Percentiles rank a stretch among this genome's conserved stretches.
Evolutionary conservation across 2,797 vertebrate genomes (phyloP).

Genomic region (Zenarchopterus dispar): DNA sequence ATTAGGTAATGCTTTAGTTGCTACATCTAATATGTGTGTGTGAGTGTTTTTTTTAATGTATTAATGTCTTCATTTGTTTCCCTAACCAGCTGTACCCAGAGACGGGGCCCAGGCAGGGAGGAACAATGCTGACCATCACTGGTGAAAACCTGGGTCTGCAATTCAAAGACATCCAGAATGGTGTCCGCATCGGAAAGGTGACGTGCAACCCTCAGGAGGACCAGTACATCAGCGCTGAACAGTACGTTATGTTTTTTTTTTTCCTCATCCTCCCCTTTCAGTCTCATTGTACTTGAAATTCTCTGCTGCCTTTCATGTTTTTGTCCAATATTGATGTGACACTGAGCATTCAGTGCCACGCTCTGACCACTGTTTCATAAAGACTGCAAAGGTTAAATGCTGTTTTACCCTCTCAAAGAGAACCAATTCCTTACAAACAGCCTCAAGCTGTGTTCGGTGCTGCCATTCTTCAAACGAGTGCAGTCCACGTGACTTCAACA

Average conservation of each 20-base stretch:
- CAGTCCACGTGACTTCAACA: conserved; percentile 16
- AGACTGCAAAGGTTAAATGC: conserved; percentile 34
- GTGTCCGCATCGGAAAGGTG: conserved; percentile 93
- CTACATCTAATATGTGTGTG: no score
- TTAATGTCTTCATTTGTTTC: conserved; percentile 25
- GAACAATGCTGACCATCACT: conserved; percentile 93
- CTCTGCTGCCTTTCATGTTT: conserved; percentile 15
- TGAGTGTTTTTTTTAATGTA: no score
- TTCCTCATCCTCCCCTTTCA: conserved; percentile 4
- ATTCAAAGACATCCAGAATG: conserved; percentile 91
- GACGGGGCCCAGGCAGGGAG: conserved; percentile 94
- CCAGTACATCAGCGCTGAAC: conserved; percentile 96
- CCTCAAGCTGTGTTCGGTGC: conserved; percentile 1
- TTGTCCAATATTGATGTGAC: conserved; percentile 33
- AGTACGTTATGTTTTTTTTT: conserved; percentile 83
- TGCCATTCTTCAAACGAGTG: conserved; percentile 17
- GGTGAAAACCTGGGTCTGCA: conserved; percentile 97
- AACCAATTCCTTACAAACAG: conserved; percentile 19
- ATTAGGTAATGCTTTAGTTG: no score
- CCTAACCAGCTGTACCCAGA: conserved; percentile 87
- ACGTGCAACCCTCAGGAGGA: conserved; percentile 90
- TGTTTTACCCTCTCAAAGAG: conserved; percentile 20
- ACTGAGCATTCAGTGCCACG: conserved; percentile 18
- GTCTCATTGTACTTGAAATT: conserved; percentile 21
- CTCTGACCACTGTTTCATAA: conserved; percentile 28